Evolutionary conservation across 2,113 vertebrate species (phyloP), one percentile per base, ranked within the genome.

Genomic region (Bujurquina vittata): DNA sequence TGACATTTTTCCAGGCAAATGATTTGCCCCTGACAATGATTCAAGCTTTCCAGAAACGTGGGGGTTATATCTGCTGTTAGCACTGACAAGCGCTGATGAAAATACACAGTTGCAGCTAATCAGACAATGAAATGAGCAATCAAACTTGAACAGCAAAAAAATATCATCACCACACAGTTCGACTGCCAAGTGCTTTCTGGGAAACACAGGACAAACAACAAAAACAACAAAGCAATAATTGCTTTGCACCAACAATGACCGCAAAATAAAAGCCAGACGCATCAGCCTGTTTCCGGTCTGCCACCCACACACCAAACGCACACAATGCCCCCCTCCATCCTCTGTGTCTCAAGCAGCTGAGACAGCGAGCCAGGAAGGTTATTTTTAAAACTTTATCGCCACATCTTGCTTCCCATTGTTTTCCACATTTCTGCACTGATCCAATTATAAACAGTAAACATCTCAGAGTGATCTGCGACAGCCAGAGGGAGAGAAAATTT

Each of bases 351-450:
- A 56, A 82, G 17, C 72, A 55, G 54, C 33, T 61, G 37, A 33
- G 33, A 52, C 31, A 43, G 14, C 52, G 1, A 73, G 15, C n/a
- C 69, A 33, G 23, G 18, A 17, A 5, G 59, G 67, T 83, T 94
- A 93, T 93, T 92, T 91, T 91, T 89, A 90, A 56, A 49, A 4
- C 56, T 54, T 54, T 73, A 81, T 91, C 91, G 74, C 75, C 29
- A 43, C 74, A 92, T 87, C 91, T 87, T 26, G 35, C 69, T 22
- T 62, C 63, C 79, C 83, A 89, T 91, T 94, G 94, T 93, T 92
- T 81, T 29, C 67, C 55, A 74, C 65, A 75, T 55, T 84, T 26
- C 81, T 61, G 80, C 75, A 62, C 57, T 67, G 73, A 80, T 81
- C 65, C 81, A n/a, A 82, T 72, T 29, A 54, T 61, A 87, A 91